Conservation (phyloP, 2,888 invertebrate species). For the Metellina segmentata region DNA sequence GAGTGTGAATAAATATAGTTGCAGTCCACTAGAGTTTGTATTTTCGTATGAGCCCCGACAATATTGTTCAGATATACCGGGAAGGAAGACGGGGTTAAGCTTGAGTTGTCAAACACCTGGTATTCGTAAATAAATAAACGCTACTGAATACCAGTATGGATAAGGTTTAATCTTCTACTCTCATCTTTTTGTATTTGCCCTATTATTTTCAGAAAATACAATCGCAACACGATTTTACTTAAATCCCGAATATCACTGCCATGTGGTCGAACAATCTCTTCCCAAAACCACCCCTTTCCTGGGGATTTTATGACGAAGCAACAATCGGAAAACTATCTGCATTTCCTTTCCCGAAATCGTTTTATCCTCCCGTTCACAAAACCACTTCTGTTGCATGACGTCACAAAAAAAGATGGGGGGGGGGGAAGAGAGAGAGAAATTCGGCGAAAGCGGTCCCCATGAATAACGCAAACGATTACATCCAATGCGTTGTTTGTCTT, state of each 20-base stretch:
- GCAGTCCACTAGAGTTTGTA: too few relatives aligned
- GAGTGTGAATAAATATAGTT: too few relatives aligned
- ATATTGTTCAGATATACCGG: too few relatives aligned
- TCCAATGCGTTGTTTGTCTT: constrained; percentile 57
- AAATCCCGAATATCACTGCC: not conserved
- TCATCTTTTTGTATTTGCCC: too few relatives aligned
- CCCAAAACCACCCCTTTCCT: not conserved
- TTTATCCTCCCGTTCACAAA: constrained; percentile 1
- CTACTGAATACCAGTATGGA: too few relatives aligned
- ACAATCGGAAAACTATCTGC: constrained; percentile 35
- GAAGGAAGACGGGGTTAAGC: too few relatives aligned
- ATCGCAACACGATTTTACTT: too few relatives aligned
- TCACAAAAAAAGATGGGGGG: not conserved
- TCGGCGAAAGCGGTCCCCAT: constrained; percentile 37
- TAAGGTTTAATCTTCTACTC: too few relatives aligned
- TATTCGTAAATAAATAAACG: too few relatives aligned
- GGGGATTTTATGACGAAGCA: not conserved
- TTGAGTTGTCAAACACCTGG: too few relatives aligned
- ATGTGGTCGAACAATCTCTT: not conserved
- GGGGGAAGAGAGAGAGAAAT: constrained; percentile 6
- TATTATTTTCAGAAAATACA: too few relatives aligned
- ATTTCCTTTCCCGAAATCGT: constrained; percentile 8
- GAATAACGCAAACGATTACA: constrained; percentile 60
- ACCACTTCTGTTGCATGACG: constrained; percentile 21
- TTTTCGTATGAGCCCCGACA: too few relatives aligned